phyloP scores from a whole-genome alignment of 2,888 invertebrate species.

The Xestia xanthographa region DNA sequence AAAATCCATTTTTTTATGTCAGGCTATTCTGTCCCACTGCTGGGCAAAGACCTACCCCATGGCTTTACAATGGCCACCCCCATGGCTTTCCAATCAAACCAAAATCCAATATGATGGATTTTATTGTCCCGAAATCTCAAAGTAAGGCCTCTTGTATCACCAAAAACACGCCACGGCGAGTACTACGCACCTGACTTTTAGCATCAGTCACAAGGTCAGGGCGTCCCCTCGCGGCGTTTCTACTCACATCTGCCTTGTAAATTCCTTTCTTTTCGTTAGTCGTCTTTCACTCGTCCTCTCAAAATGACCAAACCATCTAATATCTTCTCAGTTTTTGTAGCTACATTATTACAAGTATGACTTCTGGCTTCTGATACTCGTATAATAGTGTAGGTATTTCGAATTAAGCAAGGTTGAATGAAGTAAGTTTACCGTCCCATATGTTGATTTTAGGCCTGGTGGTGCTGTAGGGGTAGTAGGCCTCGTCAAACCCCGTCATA shows the following conservation, averaged over 20 bases:
- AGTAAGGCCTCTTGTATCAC: not conserved
- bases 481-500: conserved; percentile 71
- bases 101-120: not conserved
- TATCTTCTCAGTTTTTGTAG: not conserved
- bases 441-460: conserved; percentile 66
- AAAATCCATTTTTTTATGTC: not conserved
- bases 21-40: too few species aligned
- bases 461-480: conserved; percentile 81
- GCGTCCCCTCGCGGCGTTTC: not conserved
- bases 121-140: not conserved
- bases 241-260: not conserved
- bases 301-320: not conserved
- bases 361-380: not conserved
- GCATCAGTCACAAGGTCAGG: not conserved
- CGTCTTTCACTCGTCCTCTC: not conserved
- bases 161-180: not conserved
- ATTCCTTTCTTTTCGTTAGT: not conserved
- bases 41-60: too few species aligned
- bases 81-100: too few species aligned
- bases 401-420: not conserved
- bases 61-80: too few species aligned
- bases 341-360: not conserved
- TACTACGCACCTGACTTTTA: not conserved
- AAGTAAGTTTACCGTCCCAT: conserved; percentile 80
- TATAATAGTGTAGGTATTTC: not conserved